Evolutionary conservation across 2,113 vertebrate species (phyloP).

Genomic region (Erythrolamprus reginae): DNA sequence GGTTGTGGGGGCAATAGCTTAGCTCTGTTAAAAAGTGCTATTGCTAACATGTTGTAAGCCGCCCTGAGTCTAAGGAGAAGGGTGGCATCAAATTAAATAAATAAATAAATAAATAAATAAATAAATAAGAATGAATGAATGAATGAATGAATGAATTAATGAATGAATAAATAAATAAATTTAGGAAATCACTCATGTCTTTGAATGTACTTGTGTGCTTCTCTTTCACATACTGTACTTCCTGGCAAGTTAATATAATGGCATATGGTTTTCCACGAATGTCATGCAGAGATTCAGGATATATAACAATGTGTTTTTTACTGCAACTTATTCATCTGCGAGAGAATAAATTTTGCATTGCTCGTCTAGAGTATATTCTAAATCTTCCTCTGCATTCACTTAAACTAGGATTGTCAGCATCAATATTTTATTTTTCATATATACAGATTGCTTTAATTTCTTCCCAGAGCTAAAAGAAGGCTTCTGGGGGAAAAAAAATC

Average conservation of each 20-base stretch:
- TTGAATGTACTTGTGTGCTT: background rate
- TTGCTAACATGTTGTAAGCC: too few relatives aligned
- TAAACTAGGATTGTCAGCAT: conserved; percentile 55
- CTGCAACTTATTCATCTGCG: conserved; percentile 57
- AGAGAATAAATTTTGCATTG: conserved; percentile 62
- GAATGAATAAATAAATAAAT: too few relatives aligned
- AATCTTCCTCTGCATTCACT: conserved; percentile 64
- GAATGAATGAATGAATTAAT: too few relatives aligned
- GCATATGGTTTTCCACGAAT: conserved; percentile 68
- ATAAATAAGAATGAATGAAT: too few relatives aligned
- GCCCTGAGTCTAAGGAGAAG: too few relatives aligned
- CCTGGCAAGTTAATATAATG: conserved; percentile 51
- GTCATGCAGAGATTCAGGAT: conserved; percentile 48
- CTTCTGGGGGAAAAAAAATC: conserved; percentile 28
- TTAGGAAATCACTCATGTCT: conserved; percentile 28
- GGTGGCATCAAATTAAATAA: too few relatives aligned
- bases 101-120: too few relatives aligned
- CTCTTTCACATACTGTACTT: conserved; percentile 34
- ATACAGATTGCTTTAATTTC: conserved; percentile 36
- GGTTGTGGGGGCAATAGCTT: too few relatives aligned
- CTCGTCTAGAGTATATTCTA: conserved; percentile 56
- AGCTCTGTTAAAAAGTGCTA: too few relatives aligned
- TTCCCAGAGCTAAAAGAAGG: conserved; percentile 48
- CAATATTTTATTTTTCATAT: conserved; percentile 52
- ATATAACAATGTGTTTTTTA: conserved; percentile 40